Percentiles rank a stretch among this genome's conserved stretches.
phyloP scores from a whole-genome alignment of 2,888 invertebrate species.

The Baccha elongata region DNA sequence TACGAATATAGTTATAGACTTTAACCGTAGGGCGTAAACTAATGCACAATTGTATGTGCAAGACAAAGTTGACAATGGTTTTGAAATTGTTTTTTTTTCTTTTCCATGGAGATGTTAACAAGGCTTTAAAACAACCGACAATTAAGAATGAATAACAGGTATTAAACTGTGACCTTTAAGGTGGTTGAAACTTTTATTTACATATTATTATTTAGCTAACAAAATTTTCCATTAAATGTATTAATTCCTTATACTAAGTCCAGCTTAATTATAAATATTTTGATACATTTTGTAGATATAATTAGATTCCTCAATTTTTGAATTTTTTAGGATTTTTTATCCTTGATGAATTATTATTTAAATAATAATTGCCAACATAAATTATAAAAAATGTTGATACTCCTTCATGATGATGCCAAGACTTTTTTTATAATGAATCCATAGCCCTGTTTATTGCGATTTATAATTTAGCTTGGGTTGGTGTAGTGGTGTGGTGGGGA shows the following conservation, averaged over 20 bases:
- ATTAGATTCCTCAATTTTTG: slow-evolving; percentile 18
- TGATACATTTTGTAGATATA: background rate
- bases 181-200: too few species aligned
- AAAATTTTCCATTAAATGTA: slow-evolving; percentile 10
- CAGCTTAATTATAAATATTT: slow-evolving; percentile 48
- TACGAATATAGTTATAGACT: too few species aligned
- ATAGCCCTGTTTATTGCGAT: too few species aligned
- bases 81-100: too few species aligned
- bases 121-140: too few species aligned
- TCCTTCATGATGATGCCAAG: background rate
- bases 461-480: slow-evolving; percentile 55
- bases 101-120: too few species aligned
- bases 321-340: slow-evolving; percentile 51
- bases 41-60: too few species aligned
- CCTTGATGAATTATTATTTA: slow-evolving; percentile 36
- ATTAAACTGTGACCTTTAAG: too few species aligned
- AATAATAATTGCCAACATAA: slow-evolving; percentile 47
- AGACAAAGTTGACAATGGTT: too few species aligned
- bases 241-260: slow-evolving; percentile 48
- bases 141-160: too few species aligned
- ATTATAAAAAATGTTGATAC: slow-evolving; percentile 52
- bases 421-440: slow-evolving; percentile 41
- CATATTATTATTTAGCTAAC: too few species aligned
- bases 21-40: too few species aligned
- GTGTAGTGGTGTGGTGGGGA: background rate